Conservation (phyloP, 2,797 vertebrate species). For the Hirundo rustica region DNA sequence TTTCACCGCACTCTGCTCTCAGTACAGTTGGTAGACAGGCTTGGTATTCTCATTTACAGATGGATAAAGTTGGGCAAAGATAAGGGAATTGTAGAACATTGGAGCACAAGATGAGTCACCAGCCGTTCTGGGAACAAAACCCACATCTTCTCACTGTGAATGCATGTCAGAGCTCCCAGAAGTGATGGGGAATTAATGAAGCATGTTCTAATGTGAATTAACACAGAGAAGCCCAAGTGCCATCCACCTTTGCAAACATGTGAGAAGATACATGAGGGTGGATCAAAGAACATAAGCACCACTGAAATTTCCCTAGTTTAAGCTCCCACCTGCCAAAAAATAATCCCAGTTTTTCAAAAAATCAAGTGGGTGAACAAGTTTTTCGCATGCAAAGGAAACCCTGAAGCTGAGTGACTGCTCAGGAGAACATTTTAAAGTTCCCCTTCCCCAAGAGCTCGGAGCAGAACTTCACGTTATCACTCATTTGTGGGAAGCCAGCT, state of each 20-base stretch:
- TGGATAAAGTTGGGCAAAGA: constrained; percentile 41
- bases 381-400: background rate
- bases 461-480: background rate
- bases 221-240: background rate
- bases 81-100: background rate
- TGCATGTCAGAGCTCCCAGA: constrained; percentile 1
- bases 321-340: background rate
- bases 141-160: constrained; percentile 21
- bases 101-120: constrained; percentile 13
- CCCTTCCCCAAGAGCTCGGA: background rate
- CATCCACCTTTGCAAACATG: background rate
- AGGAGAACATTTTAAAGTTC: background rate
- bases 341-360: background rate
- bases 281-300: background rate
- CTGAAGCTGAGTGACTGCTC: background rate
- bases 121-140: constrained; percentile 11
- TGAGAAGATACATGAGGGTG: background rate
- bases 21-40: background rate
- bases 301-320: background rate
- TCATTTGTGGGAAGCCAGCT: background rate
- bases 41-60: constrained; percentile 25
- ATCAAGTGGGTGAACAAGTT: background rate
- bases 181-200: constrained; percentile 25
- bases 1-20: background rate
- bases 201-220: background rate